Evolutionary conservation across 2,888 invertebrate genomes (phyloP).

Genomic region (Drosophila planitibia): DNA sequence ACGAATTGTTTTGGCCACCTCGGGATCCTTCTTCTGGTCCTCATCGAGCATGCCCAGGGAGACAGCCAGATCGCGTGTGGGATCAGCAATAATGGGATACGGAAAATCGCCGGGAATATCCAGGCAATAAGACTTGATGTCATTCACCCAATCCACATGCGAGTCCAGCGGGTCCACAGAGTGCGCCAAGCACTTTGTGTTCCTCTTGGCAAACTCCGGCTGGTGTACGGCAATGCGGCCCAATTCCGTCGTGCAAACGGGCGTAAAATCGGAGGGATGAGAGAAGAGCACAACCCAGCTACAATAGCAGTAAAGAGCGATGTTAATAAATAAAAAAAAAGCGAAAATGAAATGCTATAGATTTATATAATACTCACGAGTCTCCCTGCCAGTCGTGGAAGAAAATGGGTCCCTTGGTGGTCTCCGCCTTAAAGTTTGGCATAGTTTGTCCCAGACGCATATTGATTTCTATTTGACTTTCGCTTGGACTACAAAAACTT

Average conservation of each 20-base stretch:
- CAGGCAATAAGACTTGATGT: conserved; percentile 89
- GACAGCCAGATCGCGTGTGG: conserved; percentile 89
- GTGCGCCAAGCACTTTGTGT: conserved; percentile 91
- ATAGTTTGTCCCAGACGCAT: conserved; percentile 91
- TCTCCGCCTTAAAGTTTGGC: conserved; percentile 91
- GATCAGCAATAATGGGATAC: conserved; percentile 94
- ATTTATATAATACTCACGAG: conserved; percentile 87
- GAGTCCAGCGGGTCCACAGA: conserved; percentile 91
- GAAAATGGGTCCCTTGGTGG: conserved; percentile 90
- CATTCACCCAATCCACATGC: conserved; percentile 92
- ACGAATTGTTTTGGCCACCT: conserved; percentile 90
- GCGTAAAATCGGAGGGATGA: conserved; percentile 95
- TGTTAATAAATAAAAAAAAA: too few species aligned
- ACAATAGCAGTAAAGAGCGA: neutral
- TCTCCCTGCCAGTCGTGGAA: conserved; percentile 92
- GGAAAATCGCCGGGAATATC: conserved; percentile 91
- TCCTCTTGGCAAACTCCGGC: conserved; percentile 89
- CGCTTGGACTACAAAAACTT: neutral
- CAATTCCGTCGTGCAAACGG: conserved; percentile 95
- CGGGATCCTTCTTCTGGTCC: conserved; percentile 88
- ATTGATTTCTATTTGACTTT: conserved; percentile 55
- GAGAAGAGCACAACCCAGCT: conserved; percentile 95
- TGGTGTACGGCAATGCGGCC: conserved; percentile 90
- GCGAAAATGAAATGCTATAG: neutral
- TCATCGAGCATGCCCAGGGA: conserved; percentile 93